These are phyloP conservation scores for Hipposideros larvatus DNA, from an alignment of 2,797 vertebrate genomes.

Conservation along the genomic window DNA sequence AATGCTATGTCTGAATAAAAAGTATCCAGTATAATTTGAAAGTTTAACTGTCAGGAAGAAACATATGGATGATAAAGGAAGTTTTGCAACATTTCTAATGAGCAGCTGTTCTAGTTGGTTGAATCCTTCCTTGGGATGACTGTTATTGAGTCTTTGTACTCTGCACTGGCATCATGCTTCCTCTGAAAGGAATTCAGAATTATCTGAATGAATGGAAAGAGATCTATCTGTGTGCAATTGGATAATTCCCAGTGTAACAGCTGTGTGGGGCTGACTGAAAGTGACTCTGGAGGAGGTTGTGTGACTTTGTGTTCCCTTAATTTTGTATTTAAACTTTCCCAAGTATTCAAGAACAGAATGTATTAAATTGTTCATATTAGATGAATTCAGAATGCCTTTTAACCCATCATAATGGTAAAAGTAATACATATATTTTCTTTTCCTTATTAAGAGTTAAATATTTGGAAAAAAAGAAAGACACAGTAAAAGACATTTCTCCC, in stretches of 20 bases:
- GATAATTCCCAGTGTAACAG: slow-evolving; percentile 88
- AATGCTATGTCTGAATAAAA: slow-evolving; percentile 52
- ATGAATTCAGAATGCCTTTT: slow-evolving; percentile 27
- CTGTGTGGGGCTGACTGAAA: slow-evolving; percentile 85
- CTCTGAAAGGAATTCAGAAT: slow-evolving; percentile 89
- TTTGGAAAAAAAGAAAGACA: background rate
- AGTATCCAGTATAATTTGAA: slow-evolving; percentile 41
- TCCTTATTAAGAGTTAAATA: background rate
- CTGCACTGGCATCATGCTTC: slow-evolving; percentile 87
- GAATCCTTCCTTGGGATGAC: slow-evolving; percentile 88
- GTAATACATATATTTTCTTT: background rate
- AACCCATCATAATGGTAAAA: background rate
- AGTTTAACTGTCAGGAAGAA: slow-evolving; percentile 77
- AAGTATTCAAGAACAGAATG: slow-evolving; percentile 31
- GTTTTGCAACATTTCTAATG: slow-evolving; percentile 86
- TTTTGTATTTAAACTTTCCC: slow-evolving; percentile 79
- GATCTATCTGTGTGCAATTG: slow-evolving; percentile 88
- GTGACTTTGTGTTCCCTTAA: slow-evolving; percentile 78
- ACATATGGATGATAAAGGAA: slow-evolving; percentile 86
- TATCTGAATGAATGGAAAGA: slow-evolving; percentile 88
- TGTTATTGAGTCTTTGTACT: slow-evolving; percentile 81
- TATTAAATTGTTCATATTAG: slow-evolving; percentile 6
- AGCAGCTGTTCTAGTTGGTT: slow-evolving; percentile 89
- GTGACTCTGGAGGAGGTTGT: slow-evolving; percentile 83
- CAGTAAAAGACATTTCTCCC: background rate